These are phyloP conservation scores for Mimumesa dahlbomi DNA, from an alignment of 2,888 invertebrate genomes.

Conservation along the genomic window DNA sequence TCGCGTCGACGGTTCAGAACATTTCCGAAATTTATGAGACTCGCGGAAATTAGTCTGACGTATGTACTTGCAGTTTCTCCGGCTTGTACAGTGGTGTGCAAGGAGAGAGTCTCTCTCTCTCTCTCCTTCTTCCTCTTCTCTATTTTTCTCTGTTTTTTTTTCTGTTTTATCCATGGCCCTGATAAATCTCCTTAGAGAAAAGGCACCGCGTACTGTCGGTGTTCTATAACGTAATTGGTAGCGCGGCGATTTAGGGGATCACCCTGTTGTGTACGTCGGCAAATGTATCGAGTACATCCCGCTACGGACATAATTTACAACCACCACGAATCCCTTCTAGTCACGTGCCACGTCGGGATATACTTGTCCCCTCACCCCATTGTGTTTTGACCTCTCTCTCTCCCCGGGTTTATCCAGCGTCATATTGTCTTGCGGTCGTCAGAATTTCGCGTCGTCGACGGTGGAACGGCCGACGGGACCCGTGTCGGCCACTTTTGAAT, in stretches of 20 bases:
- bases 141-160: background rate
- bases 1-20: no score
- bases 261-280: constrained; percentile 39
- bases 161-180: no score
- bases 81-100: no score
- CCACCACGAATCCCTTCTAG: constrained; percentile 47
- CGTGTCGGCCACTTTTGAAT: background rate
- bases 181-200: constrained; percentile 16
- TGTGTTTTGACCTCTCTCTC: constrained; percentile 5
- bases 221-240: constrained; percentile 26
- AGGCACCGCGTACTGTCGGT: background rate
- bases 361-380: constrained; percentile 11
- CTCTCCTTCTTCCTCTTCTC: background rate
- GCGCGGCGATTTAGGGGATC: constrained; percentile 17
- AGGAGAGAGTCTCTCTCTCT: background rate
- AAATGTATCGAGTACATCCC: constrained; percentile 67
- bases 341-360: constrained; percentile 25
- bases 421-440: constrained; percentile 14
- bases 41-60: no score
- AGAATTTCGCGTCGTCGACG: constrained; percentile 18
- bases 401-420: background rate
- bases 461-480: background rate
- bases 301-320: constrained; percentile 72
- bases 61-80: no score
- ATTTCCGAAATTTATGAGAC: no score